phyloP scores from a whole-genome alignment of 2,797 vertebrate species.

The Pangasius sanitwongsei region DNA sequence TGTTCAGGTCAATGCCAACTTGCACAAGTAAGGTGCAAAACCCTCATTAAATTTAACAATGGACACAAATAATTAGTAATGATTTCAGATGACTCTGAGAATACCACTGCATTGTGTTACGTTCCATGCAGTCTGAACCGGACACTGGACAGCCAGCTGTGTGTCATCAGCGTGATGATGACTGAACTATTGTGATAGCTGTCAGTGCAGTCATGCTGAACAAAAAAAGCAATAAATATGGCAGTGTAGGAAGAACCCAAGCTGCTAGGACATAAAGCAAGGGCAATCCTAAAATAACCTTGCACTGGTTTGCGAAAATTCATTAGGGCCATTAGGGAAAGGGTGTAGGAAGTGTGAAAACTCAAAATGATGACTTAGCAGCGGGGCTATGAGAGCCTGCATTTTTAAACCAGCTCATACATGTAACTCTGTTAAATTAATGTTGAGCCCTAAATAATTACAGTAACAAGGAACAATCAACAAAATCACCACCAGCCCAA shows the following conservation, averaged over 20 bases:
- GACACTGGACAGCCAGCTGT: conserved; percentile 27
- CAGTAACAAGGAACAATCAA: background rate
- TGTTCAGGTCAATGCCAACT: background rate
- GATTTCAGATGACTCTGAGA: conserved; percentile 20
- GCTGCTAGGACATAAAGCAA: conserved; percentile 49
- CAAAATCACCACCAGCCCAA: background rate
- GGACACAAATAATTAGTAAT: conserved; percentile 31
- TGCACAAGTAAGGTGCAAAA: background rate
- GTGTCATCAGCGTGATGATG: conserved; percentile 36
- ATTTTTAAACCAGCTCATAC: background rate
- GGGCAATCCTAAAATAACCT: conserved; percentile 43
- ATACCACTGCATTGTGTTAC: conserved; percentile 27
- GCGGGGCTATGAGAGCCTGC: background rate
- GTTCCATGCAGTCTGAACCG: background rate
- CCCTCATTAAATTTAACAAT: conserved; percentile 14
- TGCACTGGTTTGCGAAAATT: conserved; percentile 25
- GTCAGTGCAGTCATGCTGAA: conserved; percentile 44
- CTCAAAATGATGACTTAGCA: conserved; percentile 28
- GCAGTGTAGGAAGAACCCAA: conserved; percentile 21
- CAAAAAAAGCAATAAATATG: conserved; percentile 26
- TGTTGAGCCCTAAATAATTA: background rate
- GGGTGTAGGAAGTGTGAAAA: conserved; percentile 26
- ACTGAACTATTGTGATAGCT: conserved; percentile 48
- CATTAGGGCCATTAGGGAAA: conserved; percentile 31
- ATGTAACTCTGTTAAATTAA: background rate